Evolutionary conservation across 2,888 invertebrate species (phyloP).

Genomic region (Didymodactylos carnosus): DNA sequence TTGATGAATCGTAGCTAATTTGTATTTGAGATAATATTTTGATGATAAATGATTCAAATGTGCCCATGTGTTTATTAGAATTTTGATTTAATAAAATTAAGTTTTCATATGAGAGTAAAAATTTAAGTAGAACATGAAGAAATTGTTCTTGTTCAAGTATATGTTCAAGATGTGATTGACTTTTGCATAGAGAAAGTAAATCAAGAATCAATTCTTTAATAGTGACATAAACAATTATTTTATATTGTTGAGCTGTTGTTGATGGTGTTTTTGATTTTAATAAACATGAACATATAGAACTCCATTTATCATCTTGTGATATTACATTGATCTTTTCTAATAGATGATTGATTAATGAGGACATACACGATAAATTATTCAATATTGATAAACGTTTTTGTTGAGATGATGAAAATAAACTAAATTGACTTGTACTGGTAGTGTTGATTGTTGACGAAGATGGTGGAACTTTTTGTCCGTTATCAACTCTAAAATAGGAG

Average conservation of each 20-base stretch:
- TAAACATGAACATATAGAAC: not conserved
- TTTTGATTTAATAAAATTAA: no score
- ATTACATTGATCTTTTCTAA: no score
- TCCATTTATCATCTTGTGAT: no score
- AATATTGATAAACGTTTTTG: no score
- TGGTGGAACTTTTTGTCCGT: no score
- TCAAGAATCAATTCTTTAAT: not conserved
- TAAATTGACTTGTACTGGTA: no score
- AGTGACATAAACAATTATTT: not conserved
- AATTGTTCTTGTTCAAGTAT: not conserved
- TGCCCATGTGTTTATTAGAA: not conserved
- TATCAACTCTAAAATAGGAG: no score
- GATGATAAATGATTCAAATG: not conserved
- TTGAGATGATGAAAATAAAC: no score
- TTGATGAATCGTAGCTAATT: not conserved
- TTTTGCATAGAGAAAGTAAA: not conserved
- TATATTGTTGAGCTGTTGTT: not conserved
- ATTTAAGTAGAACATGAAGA: not conserved
- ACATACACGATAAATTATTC: no score
- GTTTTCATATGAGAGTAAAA: not conserved
- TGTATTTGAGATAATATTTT: not conserved
- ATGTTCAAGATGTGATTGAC: not conserved
- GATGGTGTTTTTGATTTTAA: not conserved
- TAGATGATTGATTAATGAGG: no score
- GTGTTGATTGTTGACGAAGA: no score